Conservation (phyloP, 2,797 vertebrate species). For the Saguinus oedipus region DNA sequence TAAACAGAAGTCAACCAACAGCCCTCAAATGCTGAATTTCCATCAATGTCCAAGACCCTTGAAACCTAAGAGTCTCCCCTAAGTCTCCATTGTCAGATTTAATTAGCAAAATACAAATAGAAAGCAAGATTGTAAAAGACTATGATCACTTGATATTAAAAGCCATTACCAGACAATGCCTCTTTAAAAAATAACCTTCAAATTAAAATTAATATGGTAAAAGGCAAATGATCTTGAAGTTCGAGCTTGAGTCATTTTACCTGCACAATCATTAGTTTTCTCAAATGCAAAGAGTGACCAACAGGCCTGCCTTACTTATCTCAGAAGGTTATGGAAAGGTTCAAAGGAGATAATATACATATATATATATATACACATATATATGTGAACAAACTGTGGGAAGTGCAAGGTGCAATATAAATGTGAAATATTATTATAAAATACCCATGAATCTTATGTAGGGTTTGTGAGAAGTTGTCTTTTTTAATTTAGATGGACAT, state of each 20-base stretch:
- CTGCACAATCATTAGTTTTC: neutral
- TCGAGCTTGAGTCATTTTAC: neutral
- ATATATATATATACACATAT: no score
- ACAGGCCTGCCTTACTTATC: neutral
- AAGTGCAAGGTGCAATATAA: neutral
- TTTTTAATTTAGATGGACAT: neutral
- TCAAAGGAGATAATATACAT: neutral
- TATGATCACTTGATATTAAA: neutral
- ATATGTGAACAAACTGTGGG: neutral
- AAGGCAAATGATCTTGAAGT: neutral
- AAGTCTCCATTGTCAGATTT: neutral
- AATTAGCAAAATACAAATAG: constrained; percentile 17
- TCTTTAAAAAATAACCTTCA: neutral
- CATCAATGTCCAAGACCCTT: neutral
- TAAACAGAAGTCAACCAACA: neutral
- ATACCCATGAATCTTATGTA: neutral
- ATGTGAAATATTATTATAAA: neutral
- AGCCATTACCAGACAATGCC: neutral
- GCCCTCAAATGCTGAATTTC: neutral
- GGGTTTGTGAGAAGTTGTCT: neutral
- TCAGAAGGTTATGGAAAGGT: neutral
- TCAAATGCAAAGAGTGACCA: neutral
- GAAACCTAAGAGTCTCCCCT: neutral
- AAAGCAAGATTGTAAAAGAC: neutral
- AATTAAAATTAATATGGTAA: neutral